A percentile compares a stretch with the other conserved stretches of the same genome.
phyloP scores from a whole-genome alignment of 2,797 vertebrate species.

The Momotus momota region DNA sequence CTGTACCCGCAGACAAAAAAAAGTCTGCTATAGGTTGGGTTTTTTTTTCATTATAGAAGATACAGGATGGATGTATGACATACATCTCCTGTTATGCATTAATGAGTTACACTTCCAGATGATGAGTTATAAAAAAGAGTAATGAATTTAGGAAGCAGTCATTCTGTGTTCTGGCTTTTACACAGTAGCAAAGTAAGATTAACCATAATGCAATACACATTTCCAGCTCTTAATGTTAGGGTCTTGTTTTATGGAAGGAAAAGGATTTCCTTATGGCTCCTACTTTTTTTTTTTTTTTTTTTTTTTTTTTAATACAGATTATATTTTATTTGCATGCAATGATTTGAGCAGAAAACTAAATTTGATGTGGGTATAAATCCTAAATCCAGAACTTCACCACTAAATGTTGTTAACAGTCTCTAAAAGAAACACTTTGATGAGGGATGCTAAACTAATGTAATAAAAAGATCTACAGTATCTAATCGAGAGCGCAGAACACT shows the following conservation, averaged over 20 bases:
- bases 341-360: not conserved
- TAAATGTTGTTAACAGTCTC: not conserved
- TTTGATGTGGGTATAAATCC: not conserved
- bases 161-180: slow-evolving; percentile 12
- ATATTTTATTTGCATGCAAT: not conserved
- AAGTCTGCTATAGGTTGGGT: no score
- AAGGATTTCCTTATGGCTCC: not conserved
- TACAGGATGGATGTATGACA: not conserved
- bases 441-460: not conserved
- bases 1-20: not conserved
- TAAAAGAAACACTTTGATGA: not conserved
- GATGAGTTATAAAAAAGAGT: not conserved
- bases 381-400: not conserved
- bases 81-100: not conserved
- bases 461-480: not conserved
- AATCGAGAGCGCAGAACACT: not conserved
- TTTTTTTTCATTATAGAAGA: not conserved
- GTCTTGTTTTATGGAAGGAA: not conserved
- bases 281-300: not conserved
- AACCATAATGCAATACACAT: not conserved
- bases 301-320: not conserved
- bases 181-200: not conserved
- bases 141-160: not conserved
- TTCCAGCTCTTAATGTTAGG: not conserved
- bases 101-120: not conserved